Evolutionary conservation across 2,888 invertebrate species (phyloP).

Genomic region (Lasioglossum lativentre): DNA sequence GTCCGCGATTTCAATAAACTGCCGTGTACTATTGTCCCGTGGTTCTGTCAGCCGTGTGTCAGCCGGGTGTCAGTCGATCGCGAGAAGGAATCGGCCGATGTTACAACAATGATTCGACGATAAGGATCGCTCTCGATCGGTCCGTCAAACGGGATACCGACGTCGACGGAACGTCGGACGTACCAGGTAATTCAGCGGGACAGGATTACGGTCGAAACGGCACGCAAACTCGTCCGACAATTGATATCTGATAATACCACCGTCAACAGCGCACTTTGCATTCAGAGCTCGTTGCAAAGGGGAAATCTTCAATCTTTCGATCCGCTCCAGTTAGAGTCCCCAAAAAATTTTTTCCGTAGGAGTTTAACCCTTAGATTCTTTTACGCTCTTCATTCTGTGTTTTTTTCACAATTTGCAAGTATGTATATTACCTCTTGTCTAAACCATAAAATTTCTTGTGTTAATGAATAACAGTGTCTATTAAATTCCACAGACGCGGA

Average conservation of each 20-base stretch:
- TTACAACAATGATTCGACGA: conserved; percentile 22
- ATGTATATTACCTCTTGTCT: no score
- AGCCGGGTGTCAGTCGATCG: not conserved
- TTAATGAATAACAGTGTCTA: no score
- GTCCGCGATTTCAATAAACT: conserved; percentile 14
- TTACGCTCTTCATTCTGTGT: no score
- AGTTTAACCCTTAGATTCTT: no score
- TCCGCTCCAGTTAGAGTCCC: not conserved
- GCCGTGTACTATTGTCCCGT: not conserved
- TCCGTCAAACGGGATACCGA: not conserved
- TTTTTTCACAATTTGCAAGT: no score
- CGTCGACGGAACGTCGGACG: not conserved
- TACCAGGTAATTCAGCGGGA: not conserved
- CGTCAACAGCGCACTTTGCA: not conserved
- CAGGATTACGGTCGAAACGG: not conserved
- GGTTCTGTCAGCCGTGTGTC: not conserved
- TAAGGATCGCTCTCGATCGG: not conserved
- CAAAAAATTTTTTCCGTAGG: not conserved
- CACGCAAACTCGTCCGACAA: not conserved
- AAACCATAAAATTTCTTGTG: no score
- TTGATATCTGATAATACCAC: not conserved
- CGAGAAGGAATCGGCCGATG: not conserved
- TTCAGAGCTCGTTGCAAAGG: not conserved
- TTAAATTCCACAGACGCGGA: no score
- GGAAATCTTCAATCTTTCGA: not conserved